A percentile compares a stretch with the other conserved stretches of the same genome.
phyloP scores from a whole-genome alignment of 2,888 invertebrate genomes.

The Ommatoiulus sabulosus region DNA sequence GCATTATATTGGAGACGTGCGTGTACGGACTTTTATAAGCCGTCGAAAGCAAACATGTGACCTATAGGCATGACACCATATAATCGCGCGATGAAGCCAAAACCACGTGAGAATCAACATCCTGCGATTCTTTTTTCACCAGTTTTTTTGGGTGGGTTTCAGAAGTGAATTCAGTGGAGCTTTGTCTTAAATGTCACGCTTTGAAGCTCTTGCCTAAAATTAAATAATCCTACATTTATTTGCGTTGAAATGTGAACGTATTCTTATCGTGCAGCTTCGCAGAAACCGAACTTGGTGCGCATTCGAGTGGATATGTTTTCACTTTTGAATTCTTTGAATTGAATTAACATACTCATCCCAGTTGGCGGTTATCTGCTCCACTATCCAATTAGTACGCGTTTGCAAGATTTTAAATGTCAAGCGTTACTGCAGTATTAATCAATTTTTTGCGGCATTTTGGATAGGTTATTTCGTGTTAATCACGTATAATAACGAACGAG shows the following conservation, averaged over 20 bases:
- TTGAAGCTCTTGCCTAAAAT: neutral
- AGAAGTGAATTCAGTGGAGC: no score
- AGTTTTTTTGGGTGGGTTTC: no score
- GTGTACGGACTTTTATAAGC: no score
- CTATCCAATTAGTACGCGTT: neutral
- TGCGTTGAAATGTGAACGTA: neutral
- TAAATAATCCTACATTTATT: neutral
- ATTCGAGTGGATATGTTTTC: neutral
- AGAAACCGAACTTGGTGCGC: neutral
- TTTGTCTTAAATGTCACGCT: neutral
- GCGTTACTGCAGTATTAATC: constrained; percentile 1
- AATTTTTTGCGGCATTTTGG: constrained; percentile 1
- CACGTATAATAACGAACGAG: constrained; percentile 16
- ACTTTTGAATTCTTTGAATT: neutral
- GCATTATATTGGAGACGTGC: no score
- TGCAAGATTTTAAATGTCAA: constrained; percentile 23
- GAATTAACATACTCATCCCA: neutral
- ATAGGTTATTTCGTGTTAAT: neutral
- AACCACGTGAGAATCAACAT: no score
- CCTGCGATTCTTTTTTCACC: no score
- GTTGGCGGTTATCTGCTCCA: constrained; percentile 25
- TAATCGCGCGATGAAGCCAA: no score
- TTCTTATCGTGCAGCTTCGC: neutral
- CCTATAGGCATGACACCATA: no score
- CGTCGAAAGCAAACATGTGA: no score